Conservation (phyloP, 35 echinoderm and acorn worm species). For the Lytechinus variegatus region DNA sequence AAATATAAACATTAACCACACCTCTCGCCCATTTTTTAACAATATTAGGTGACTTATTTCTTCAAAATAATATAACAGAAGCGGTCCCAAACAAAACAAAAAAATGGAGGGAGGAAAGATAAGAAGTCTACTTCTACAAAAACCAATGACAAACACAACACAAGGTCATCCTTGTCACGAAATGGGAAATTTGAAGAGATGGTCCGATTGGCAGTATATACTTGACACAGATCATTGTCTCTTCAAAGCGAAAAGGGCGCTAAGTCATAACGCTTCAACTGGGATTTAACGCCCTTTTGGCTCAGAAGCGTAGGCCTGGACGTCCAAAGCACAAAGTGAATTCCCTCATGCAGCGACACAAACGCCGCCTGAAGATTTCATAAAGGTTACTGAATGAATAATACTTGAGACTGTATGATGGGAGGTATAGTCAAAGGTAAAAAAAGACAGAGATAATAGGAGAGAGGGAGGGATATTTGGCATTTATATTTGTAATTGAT, state of each 20-base stretch:
- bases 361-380: neutral
- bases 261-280: too few relatives aligned
- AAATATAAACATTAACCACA: too few relatives aligned
- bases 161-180: neutral
- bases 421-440: neutral
- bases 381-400: neutral
- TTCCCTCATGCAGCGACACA: neutral
- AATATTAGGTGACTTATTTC: too few relatives aligned
- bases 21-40: too few relatives aligned
- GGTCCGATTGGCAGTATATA: neutral
- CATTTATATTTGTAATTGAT: too few relatives aligned
- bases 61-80: too few relatives aligned
- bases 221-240: neutral
- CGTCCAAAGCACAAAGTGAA: neutral
- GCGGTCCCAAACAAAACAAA: too few relatives aligned
- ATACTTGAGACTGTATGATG: neutral
- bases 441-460: neutral
- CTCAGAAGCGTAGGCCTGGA: neutral
- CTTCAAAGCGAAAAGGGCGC: too few relatives aligned
- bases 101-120: neutral
- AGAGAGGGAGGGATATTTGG: too few relatives aligned
- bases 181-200: neutral
- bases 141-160: neutral
- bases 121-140: too few relatives aligned
- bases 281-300: too few relatives aligned